Conservation (phyloP, 1,140 invertebrate species). For the Teleogryllus occipitalis region DNA sequence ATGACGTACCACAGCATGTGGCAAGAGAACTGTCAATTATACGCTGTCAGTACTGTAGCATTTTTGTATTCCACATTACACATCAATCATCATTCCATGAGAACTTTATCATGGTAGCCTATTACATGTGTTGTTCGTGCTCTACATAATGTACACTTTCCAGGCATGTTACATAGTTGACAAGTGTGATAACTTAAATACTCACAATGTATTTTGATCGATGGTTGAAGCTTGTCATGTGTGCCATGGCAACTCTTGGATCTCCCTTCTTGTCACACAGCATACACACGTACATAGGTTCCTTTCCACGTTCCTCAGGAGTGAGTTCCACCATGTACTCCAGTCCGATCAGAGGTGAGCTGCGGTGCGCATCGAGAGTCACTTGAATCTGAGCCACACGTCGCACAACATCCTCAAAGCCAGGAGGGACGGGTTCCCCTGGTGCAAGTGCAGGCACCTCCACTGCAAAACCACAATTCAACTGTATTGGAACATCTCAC, state of each 20-base stretch:
- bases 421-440: slow-evolving; percentile 59
- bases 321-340: slow-evolving; percentile 64
- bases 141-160: too few species aligned
- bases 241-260: slow-evolving; percentile 61
- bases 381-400: slow-evolving; percentile 46
- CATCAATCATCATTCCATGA: too few species aligned
- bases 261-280: slow-evolving; percentile 67
- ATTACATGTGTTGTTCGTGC: too few species aligned
- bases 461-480: background rate
- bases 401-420: slow-evolving; percentile 54
- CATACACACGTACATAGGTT: slow-evolving; percentile 62
- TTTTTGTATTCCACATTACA: too few species aligned
- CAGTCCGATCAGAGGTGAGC: slow-evolving; percentile 44
- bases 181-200: background rate
- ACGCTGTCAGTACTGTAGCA: too few species aligned
- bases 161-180: too few species aligned
- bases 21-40: too few species aligned
- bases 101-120: too few species aligned
- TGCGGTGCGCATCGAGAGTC: slow-evolving; percentile 39
- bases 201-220: slow-evolving; percentile 48
- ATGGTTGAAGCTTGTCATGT: slow-evolving; percentile 64
- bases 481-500: background rate
- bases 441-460: slow-evolving; percentile 29
- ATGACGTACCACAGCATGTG: too few species aligned
- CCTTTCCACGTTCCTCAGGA: slow-evolving; percentile 47